Base-by-base conservation (phyloP, 2,113 vertebrate species). In the Saimiri boliviensis region DNA sequence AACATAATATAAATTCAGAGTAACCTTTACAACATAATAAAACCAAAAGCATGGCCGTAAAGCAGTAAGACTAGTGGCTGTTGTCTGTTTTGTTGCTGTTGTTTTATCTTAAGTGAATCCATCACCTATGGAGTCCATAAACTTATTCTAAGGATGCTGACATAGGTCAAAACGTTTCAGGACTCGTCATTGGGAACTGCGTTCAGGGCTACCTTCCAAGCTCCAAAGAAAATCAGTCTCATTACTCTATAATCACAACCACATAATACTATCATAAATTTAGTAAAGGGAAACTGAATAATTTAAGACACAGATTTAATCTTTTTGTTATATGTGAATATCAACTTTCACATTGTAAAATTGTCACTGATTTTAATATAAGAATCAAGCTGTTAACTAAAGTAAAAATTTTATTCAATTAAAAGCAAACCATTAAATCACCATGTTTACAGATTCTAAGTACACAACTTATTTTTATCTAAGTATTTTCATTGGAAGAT, bases 401-500 rank as follows among this genome's bases (percentile, higher is more conserved):
- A 96, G 89, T 96, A 97, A 97, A 95, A 96, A 70, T 74, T 88
- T 56, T 76, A 86, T 95, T 52, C 70, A 83, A 94, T 96, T 86
- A 81, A 77, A 89, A 74, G 37, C 77, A 74, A 96, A 58, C 35
- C 63, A 93, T 85, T 93, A 94, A 89, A 86, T 47, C 74, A 97
- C 7, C 37, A 60, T 79, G 71, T 83, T 95, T 9, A 97, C 86
- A 97, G 87, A 83, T 58, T 97, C 96, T 96, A 93, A 95, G 94
- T 86, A 97, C 94, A 96, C 76, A 97, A 97, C 90, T 97, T 98
- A 96, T 96, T 97, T 9, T 82, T 93, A 98, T 98, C 98, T 96
- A 97, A 98, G 96, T 98, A 96, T 87, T 96, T 97, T 98, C 96
- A 96, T 94, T 40, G 71, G 82, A 98, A 98, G 96, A 98, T 98